Evolutionary conservation across 1,140 invertebrate genomes (phyloP).

Genomic region (Lepidotrigona ventralis): DNA sequence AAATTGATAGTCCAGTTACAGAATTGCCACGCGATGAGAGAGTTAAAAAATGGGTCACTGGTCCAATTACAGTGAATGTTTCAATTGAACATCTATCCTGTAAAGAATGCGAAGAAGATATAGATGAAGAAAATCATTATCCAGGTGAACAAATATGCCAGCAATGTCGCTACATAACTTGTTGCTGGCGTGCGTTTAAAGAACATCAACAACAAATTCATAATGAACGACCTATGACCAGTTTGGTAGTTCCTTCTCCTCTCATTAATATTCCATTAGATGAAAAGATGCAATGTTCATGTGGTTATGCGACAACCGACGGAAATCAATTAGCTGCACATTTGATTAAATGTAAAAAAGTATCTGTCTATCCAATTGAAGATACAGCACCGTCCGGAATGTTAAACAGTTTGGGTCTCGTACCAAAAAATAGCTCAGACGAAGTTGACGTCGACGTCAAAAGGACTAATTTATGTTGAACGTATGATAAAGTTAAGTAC

Average conservation of each 20-base stretch:
- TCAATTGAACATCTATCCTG: slow-evolving; percentile 77
- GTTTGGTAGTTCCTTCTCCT: slow-evolving; percentile 79
- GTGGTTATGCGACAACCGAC: slow-evolving; percentile 85
- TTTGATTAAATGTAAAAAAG: slow-evolving; percentile 75
- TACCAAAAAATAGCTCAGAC: slow-evolving; percentile 71
- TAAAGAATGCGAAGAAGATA: slow-evolving; percentile 86
- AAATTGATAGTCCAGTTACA: slow-evolving; percentile 64
- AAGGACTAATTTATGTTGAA: slow-evolving; percentile 36
- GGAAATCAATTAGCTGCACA: slow-evolving; percentile 80
- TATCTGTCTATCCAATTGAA: slow-evolving; percentile 70
- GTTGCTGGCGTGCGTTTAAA: slow-evolving; percentile 87
- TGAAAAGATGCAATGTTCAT: slow-evolving; percentile 86
- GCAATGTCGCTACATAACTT: slow-evolving; percentile 88
- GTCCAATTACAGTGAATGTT: slow-evolving; percentile 71
- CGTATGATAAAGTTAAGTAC: neutral
- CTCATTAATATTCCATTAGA: slow-evolving; percentile 79
- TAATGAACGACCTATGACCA: slow-evolving; percentile 81
- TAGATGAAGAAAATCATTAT: slow-evolving; percentile 85
- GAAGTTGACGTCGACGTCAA: slow-evolving; percentile 7
- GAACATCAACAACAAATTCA: slow-evolving; percentile 85
- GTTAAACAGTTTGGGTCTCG: slow-evolving; percentile 77
- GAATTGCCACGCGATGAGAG: slow-evolving; percentile 67
- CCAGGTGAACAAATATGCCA: slow-evolving; percentile 86
- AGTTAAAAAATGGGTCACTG: slow-evolving; percentile 72
- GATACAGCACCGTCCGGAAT: slow-evolving; percentile 74